Evolutionary conservation across 2,113 vertebrate species (phyloP), one percentile per base, ranked within the genome.

Genomic region (Corythaixoides concolor): DNA sequence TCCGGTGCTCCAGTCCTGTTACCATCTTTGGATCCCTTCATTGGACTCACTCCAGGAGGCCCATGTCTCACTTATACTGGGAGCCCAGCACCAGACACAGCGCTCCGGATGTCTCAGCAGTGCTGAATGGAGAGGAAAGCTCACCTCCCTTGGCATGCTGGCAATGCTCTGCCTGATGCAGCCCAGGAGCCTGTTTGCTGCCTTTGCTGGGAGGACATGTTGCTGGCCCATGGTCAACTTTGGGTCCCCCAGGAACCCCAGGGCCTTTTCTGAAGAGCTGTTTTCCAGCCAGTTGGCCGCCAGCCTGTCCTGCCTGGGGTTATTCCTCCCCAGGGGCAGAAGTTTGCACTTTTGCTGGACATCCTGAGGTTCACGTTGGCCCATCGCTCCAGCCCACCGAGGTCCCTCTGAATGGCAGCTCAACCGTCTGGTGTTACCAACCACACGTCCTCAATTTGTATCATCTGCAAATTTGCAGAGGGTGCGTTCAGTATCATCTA

Each of bases 381-480:
- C 74, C 2, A 0, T 10, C 19, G 58, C 62, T 90, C 49, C 56
- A 60, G n/a, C 53, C 14, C 64, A 11, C 28, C 0, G 1, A 77
- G 52, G 12, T 30, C n/a, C 20, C 49, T 59, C n/a, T 17, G 75
- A 79, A 84, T 30, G 26, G 69, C 70, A 68, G n/a, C 81, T 78
- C n/a, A 45, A 20, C n/a, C n/a, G 5, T 24, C n/a, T 67, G 68
- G 8, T 45, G 60, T 13, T 72, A 45, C 33, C 47, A 23, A 0
- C 32, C 47, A 8, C 73, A 53, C 22, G 43, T 93, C 47, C n/a
- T 32, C 24, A 0, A 2, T 28, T 30, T 41, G 15, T 52, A 3
- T 59, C 18, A 3, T 10, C 73, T 9, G 35, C 11, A 9, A 9
- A 24, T 58, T 43, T 63, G 43, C 30, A 26, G 35, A 15, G 62